Evolutionary conservation across 2,888 invertebrate species (phyloP), one percentile per base, ranked within the genome.

Genomic region (Subacronicta megacephala): DNA sequence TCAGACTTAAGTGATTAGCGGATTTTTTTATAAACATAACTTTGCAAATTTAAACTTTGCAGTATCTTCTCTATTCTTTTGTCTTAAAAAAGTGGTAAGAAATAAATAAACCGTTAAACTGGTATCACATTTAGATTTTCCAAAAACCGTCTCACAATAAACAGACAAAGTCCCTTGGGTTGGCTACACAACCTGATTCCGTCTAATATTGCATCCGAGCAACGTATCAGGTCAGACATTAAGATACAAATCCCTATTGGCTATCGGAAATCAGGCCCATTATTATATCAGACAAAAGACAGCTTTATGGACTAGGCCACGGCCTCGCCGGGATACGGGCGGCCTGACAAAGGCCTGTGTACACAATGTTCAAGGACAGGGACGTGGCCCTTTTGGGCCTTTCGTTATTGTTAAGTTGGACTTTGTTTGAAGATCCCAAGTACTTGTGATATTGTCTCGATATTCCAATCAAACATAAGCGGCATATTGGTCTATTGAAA

Each of bases 201-300:
- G 26, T 47, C 13, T 37, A 51, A 55, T 52, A 43, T 49, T 38
- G 52, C 38, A 36, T 50, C 15, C 13, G 15, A 44, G 20, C 17
- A 45, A 37, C 55, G 43, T 61, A 52, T 55, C 59, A 38, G 52
- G 43, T 40, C 37, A 56, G 35, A 61, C 54, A 61, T 62, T 61
- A 62, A 42, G 69, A 72, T 50, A 74, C 71, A 74, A 71, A 72
- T 74, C 72, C 64, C 63, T 64, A 62, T 70, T 60, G 72, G 60
- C 16, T 72, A 67, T 75, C 60, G 49, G 40, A 31, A 67, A 70
- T 72, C 56, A 62, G 59, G 42, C 29, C 63, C 51, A 67, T 75
- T 72, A 75, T 67, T 26, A 42, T 23, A 40, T 35, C 57, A 69
- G 52, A 74, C 72, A 72, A 74, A 64, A 68, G 68, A 56, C 12